phyloP scores from a whole-genome alignment of 2,888 invertebrate genomes.

The Callimorpha dominula region DNA sequence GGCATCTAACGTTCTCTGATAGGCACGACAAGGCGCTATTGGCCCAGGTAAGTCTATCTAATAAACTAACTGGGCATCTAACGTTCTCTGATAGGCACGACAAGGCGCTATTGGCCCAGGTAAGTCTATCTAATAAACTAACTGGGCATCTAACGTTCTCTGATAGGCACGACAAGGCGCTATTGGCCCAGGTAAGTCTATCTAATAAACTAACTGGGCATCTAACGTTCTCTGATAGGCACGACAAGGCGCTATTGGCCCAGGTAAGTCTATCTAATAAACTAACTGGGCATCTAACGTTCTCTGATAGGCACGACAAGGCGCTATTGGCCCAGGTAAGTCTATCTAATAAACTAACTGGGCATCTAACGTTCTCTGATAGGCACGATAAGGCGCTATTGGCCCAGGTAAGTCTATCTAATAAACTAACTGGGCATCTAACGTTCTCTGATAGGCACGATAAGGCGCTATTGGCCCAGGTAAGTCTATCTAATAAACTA shows the following conservation, averaged over 20 bases:
- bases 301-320: too few species aligned
- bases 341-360: not conserved
- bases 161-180: too few species aligned
- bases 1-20: constrained; percentile 88
- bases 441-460: too few species aligned
- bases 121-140: not conserved
- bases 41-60: constrained; percentile 86
- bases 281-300: not conserved
- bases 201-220: not conserved
- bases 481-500: not conserved
- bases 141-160: too few species aligned
- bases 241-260: too few species aligned
- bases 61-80: too few species aligned
- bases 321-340: constrained; percentile 20
- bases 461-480: constrained; percentile 14
- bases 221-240: too few species aligned
- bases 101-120: constrained; percentile 13
- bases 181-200: constrained; percentile 19
- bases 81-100: too few species aligned
- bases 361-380: too few species aligned
- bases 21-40: constrained; percentile 91
- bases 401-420: constrained; percentile 17
- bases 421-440: not conserved
- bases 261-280: constrained; percentile 17
- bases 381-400: too few species aligned